Base-by-base conservation (phyloP, 2,888 invertebrate genomes). In the Aproaerema taeniolella region DNA sequence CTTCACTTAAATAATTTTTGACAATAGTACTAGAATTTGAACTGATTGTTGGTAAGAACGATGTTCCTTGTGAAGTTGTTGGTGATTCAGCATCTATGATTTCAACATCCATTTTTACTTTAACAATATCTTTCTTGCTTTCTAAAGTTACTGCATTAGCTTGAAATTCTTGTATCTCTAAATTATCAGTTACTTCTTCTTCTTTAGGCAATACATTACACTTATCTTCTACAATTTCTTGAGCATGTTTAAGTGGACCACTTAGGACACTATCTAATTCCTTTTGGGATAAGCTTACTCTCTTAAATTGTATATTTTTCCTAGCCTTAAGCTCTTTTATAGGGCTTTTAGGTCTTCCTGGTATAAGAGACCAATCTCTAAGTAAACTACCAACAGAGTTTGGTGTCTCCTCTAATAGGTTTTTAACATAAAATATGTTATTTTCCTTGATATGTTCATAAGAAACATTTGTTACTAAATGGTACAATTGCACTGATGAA, bases 261-360 rank as follows among this genome's bases (percentile, higher is more conserved):
- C 83, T 82, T 2, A 87, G 55, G 17, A 87, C 52, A 13, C 57
- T 43, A 52, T 83, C 76, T 33, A 87, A 45, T 46, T 86, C 77
- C 43, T 72, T 61, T 45, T 78, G 73, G 13, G 73, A 64, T 48
- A 63, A 80, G 41, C 69, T 52, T 34, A 75, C 64, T 47, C 76
- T 67, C 53, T 61, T 67, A 34, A 85, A 67, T 46, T 69, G 59
- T 47, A 73, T 60, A 33, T 45, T 49, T 15, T 37, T 44, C 31
- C 20, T 26, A 20, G 42, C 29, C 32, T 66, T 46, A 41, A 44
- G 46, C n/a, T n/a, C n/a, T n/a, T n/a, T n/a, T 17, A 55, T 49
- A 1, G 91, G 92, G 38, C 90, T 89, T 8, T 58, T 52, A 34
- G 91, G 91, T 41, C 92, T 77, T 0, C 92, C 92, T 2, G 90